These are phyloP conservation scores for Ceyx erithaca DNA, from an alignment of 2,797 vertebrate genomes.

Conservation along the genomic window DNA sequence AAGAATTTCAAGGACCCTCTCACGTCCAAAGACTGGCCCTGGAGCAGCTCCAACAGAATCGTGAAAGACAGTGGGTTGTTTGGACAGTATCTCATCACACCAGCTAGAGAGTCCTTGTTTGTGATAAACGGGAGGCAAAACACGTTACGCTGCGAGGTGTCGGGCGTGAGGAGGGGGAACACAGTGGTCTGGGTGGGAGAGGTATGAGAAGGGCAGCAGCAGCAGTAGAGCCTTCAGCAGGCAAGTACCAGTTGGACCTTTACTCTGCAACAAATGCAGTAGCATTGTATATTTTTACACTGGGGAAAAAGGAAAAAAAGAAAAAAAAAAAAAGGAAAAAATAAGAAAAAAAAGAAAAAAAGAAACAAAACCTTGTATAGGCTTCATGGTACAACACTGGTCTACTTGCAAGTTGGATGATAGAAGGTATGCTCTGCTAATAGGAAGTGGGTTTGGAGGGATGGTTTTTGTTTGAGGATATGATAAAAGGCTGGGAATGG, in stretches of 20 bases:
- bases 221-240: constrained; percentile 31
- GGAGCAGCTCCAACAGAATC: constrained; percentile 86
- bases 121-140: constrained; percentile 90
- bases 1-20: constrained; percentile 87
- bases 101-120: constrained; percentile 89
- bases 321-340: neutral
- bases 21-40: constrained; percentile 82
- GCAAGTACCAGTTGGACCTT: constrained; percentile 62
- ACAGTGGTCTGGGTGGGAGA: constrained; percentile 95
- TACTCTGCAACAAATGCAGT: constrained; percentile 64
- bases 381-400: constrained; percentile 81
- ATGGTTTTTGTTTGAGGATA: constrained; percentile 66
- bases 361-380: constrained; percentile 61
- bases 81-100: constrained; percentile 92
- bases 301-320: constrained; percentile 32
- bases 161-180: constrained; percentile 89
- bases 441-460: constrained; percentile 54
- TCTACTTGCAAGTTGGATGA: constrained; percentile 80
- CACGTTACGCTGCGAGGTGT: constrained; percentile 91
- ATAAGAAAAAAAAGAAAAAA: neutral
- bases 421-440: constrained; percentile 67
- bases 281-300: constrained; percentile 82
- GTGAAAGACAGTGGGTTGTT: constrained; percentile 92
- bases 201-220: constrained; percentile 84
- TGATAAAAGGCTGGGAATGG: constrained; percentile 44